Evolutionary conservation across 2,797 vertebrate species (phyloP), one percentile per base, ranked within the genome.

Genomic region (Hipposideros larvatus): DNA sequence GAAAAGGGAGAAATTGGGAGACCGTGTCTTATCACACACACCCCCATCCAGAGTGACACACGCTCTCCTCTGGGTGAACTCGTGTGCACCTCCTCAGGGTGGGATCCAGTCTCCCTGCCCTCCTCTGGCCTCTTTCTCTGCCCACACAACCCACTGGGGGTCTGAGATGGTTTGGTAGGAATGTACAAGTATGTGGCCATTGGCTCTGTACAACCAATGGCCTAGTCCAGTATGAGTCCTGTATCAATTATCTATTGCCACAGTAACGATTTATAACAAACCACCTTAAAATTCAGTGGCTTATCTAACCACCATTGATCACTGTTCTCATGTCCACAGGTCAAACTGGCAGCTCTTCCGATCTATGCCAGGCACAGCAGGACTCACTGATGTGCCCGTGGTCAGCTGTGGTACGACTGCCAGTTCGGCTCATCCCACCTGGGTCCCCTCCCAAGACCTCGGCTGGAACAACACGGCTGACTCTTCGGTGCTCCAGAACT

Each of bases 91-190:
- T n/a, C 59, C 59, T 63, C 21, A 5, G 9, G 6, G 5, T 18
- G 53, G n/a, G 14, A 24, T 4, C 28, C 68, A 57, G 15, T 34
- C 55, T 51, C 51, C 53, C 26, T 65, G 34, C 0, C 0, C 21
- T 24, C 14, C 24, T 9, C 43, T 0, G 5, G 13, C 18, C 16
- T 53, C 41, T 34, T 57, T 7, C 63, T 59, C 16, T n/a, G 70
- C n/a, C 71, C 61, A 10, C 87, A 24, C 18, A 2, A 2, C 28
- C 53, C 19, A 0, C 0, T 9, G 0, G 13, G 37, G n/a, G 5
- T 78, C 88, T 48, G 79, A 11, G 48, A 15, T 18, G 6, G 61
- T 18, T 82, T 31, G 18, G 61, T 5, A 2, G 18, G 9, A 41
- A 28, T 8, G 6, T 0, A 8, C 31, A 11, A n/a, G 19, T 28